Percentiles rank a stretch among this genome's conserved stretches.
Evolutionary conservation across 2,888 invertebrate species (phyloP).

Genomic region (Ornithoptera alexandrae): DNA sequence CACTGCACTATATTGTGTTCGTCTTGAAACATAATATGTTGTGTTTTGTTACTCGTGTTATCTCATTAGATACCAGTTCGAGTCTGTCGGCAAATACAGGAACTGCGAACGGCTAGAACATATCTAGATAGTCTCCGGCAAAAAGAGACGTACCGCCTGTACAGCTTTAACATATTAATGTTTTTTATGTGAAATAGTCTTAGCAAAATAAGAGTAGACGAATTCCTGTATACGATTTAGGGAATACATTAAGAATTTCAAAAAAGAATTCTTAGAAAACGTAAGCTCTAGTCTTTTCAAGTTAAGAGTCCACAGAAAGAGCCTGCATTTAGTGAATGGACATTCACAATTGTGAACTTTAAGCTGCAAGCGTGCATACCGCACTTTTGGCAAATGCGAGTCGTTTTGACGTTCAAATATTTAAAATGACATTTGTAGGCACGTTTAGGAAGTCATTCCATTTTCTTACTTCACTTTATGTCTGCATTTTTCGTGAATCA

Average conservation of each 20-base stretch:
- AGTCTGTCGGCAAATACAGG: too few relatives aligned
- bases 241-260: conserved; percentile 5
- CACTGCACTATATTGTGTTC: too few relatives aligned
- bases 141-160: too few relatives aligned
- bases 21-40: too few relatives aligned
- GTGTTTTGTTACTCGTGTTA: too few relatives aligned
- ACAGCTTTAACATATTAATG: background rate
- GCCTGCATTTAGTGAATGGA: conserved; percentile 77
- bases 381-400: conserved; percentile 47
- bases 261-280: conserved; percentile 24
- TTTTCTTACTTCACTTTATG: conserved; percentile 22
- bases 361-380: conserved; percentile 62
- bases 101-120: too few relatives aligned
- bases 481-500: conserved; percentile 8
- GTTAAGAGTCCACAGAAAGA: conserved; percentile 34
- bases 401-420: conserved; percentile 46
- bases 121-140: too few relatives aligned
- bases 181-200: background rate
- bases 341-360: conserved; percentile 70
- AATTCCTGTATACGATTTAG: conserved; percentile 18
- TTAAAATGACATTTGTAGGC: conserved; percentile 38
- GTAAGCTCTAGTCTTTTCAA: conserved; percentile 27
- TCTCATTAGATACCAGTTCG: too few relatives aligned
- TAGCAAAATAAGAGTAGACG: background rate
- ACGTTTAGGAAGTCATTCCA: conserved; percentile 23